Evolutionary conservation across 92 coral and sea anemone genomes (phyloP).

Genomic region (Parazoanthus swiftii): DNA sequence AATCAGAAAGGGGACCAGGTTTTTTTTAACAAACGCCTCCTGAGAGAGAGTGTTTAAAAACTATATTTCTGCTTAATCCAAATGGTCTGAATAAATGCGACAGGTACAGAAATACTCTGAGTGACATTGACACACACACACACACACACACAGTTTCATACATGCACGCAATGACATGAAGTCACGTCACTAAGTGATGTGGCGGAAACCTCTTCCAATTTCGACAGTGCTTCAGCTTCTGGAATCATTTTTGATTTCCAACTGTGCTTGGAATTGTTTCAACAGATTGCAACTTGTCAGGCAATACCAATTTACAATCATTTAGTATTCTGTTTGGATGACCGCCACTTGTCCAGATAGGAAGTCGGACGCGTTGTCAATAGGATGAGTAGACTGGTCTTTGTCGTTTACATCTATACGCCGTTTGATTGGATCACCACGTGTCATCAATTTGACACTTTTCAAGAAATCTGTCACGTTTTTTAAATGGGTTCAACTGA

Average conservation of each 20-base stretch:
- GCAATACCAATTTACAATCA: not conserved
- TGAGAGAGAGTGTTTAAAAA: too few species aligned
- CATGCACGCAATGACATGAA: too few species aligned
- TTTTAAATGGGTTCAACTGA: conserved; percentile 42
- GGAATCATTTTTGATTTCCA: not conserved
- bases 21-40: too few species aligned
- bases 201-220: too few species aligned
- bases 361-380: not conserved
- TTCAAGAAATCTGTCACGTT: conserved; percentile 39
- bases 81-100: too few species aligned
- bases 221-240: too few species aligned
- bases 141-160: too few species aligned
- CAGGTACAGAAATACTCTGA: too few species aligned
- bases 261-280: not conserved
- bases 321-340: not conserved
- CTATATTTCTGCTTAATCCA: too few species aligned
- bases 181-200: too few species aligned
- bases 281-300: not conserved
- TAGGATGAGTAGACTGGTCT: not conserved
- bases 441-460: conserved; percentile 39
- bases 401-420: conserved; percentile 23
- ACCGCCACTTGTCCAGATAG: not conserved
- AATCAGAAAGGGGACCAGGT: too few species aligned
- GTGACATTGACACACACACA: too few species aligned
- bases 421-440: conserved; percentile 31